These are phyloP conservation scores for Agelaius tricolor DNA, from an alignment of 2,113 vertebrate genomes.

Conservation along the genomic window DNA sequence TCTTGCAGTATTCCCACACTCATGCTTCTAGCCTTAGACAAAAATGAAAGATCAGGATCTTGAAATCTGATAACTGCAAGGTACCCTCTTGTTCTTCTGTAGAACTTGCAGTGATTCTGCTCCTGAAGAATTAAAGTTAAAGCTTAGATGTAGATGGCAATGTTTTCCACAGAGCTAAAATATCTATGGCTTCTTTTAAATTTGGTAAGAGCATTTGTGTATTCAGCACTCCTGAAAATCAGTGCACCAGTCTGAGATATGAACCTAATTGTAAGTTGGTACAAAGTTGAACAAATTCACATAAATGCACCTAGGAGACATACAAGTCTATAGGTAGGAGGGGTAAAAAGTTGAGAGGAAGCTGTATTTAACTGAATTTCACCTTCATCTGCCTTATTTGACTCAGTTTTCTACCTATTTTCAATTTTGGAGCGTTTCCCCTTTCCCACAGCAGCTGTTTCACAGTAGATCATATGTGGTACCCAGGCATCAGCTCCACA, in stretches of 20 bases:
- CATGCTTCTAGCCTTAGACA: neutral
- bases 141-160: neutral
- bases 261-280: neutral
- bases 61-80: neutral
- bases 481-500: neutral
- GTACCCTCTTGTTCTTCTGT: neutral
- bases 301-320: neutral
- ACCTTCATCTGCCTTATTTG: neutral
- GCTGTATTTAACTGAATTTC: neutral
- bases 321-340: neutral
- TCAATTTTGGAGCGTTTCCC: neutral
- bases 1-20: neutral
- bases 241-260: neutral
- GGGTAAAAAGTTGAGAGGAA: neutral
- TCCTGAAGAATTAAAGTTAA: neutral
- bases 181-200: neutral
- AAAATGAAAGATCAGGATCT: neutral
- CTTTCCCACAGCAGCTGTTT: neutral
- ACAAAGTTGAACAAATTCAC: neutral
- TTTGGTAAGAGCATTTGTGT: neutral
- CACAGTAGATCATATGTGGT: neutral
- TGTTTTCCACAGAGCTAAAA: neutral
- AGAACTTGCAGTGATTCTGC: neutral
- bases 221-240: neutral
- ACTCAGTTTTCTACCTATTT: neutral